These are phyloP conservation scores for Corynorhinus townsendii DNA, from an alignment of 2,113 vertebrate species.

Conservation along the genomic window DNA sequence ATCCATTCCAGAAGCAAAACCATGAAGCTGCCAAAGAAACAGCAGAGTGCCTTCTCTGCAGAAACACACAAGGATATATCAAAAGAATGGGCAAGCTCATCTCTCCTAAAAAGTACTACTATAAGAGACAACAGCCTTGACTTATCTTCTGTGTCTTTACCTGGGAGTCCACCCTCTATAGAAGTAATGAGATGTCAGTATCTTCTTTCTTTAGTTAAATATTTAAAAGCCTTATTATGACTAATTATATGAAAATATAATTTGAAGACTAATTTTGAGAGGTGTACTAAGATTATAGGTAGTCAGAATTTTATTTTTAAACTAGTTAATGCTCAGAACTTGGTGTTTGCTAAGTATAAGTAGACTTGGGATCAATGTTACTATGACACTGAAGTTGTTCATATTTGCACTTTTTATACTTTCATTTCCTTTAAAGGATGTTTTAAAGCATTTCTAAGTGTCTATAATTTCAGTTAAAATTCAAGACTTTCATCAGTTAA, in stretches of 20 bases:
- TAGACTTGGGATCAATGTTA: not conserved
- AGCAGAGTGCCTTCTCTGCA: not conserved
- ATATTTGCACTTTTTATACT: not conserved
- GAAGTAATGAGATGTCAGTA: conserved; percentile 91
- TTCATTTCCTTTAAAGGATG: not conserved
- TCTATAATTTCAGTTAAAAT: conserved; percentile 4
- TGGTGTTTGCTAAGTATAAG: conserved; percentile 1
- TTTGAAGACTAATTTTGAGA: conserved; percentile 28
- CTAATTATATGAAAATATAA: not conserved
- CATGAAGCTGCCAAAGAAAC: conserved; percentile 36
- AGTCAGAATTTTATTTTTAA: not conserved
- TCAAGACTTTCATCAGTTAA: not conserved
- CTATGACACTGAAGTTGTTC: not conserved
- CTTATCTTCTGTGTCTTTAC: not conserved
- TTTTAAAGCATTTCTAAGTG: conserved; percentile 40
- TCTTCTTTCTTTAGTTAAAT: conserved; percentile 9
- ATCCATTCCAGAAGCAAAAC: conserved; percentile 51
- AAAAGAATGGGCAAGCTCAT: not conserved
- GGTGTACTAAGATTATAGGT: not conserved
- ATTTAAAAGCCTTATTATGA: not conserved
- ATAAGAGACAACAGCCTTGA: not conserved
- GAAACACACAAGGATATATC: conserved; percentile 25
- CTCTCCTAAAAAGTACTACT: not conserved
- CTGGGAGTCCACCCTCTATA: conserved; percentile 72
- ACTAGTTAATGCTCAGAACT: not conserved